Evolutionary conservation across 2,888 invertebrate genomes (phyloP).

Genomic region (Philaethria dido): DNA sequence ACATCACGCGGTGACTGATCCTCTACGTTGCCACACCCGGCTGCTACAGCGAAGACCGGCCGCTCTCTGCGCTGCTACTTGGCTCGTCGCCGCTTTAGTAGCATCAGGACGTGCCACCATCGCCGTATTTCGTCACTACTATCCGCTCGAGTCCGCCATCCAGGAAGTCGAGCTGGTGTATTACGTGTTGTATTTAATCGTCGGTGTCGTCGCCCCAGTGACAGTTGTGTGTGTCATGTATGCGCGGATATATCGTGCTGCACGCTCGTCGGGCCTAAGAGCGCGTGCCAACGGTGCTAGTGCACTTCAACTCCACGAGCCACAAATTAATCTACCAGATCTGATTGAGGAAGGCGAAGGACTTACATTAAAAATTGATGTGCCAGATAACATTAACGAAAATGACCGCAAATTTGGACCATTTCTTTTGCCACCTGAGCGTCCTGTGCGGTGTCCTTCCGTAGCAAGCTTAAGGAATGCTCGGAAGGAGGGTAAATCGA

Average conservation of each 20-base stretch:
- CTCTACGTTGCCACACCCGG: slow-evolving; percentile 79
- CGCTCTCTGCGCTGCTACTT: slow-evolving; percentile 80
- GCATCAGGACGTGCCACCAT: slow-evolving; percentile 67
- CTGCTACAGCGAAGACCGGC: slow-evolving; percentile 73
- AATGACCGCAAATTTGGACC: slow-evolving; percentile 72
- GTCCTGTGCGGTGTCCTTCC: slow-evolving; percentile 74
- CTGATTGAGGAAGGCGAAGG: slow-evolving; percentile 74
- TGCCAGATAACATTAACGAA: slow-evolving; percentile 59
- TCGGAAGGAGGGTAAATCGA: slow-evolving; percentile 72
- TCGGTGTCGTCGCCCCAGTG: slow-evolving; percentile 73
- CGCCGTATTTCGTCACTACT: slow-evolving; percentile 62
- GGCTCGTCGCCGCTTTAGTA: slow-evolving; percentile 76
- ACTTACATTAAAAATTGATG: slow-evolving; percentile 74
- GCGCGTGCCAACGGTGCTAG: slow-evolving; percentile 77
- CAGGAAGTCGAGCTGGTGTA: slow-evolving; percentile 67
- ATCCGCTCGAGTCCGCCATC: slow-evolving; percentile 60
- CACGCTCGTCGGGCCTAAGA: slow-evolving; percentile 86
- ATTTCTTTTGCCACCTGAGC: slow-evolving; percentile 74
- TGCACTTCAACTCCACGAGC: slow-evolving; percentile 80
- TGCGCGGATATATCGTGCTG: slow-evolving; percentile 89
- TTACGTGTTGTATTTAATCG: slow-evolving; percentile 69
- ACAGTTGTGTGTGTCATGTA: slow-evolving; percentile 89
- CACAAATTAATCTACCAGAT: slow-evolving; percentile 70
- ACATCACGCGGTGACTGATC: slow-evolving; percentile 81
- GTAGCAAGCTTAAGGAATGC: slow-evolving; percentile 73